A percentile compares a stretch with the other conserved stretches of the same genome.
Conservation (phyloP, 2,113 vertebrate genomes). For the Felis chaus region DNA sequence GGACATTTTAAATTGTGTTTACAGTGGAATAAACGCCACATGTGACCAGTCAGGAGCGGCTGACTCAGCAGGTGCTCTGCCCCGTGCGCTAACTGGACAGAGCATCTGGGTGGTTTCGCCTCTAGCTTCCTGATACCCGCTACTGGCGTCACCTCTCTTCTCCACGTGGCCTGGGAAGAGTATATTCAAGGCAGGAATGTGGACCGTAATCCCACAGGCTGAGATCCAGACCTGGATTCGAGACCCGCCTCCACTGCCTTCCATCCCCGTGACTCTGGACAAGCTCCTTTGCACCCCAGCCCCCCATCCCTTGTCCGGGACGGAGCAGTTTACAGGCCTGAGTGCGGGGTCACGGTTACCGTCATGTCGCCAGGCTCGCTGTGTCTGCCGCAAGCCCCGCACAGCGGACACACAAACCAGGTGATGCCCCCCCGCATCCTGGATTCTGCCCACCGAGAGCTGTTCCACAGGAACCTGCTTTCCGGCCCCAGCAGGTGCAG, state of each 20-base stretch:
- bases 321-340: fast-evolving
- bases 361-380: fast-evolving
- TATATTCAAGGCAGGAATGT: fast-evolving
- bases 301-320: neutral
- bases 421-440: fast-evolving
- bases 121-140: neutral
- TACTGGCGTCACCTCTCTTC: fast-evolving
- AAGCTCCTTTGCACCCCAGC: fast-evolving
- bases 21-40: fast-evolving
- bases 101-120: fast-evolving
- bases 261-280: fast-evolving
- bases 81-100: fast-evolving
- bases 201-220: too few species aligned
- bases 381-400: neutral
- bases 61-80: fast-evolving
- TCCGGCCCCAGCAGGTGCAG: neutral
- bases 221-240: fast-evolving
- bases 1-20: neutral
- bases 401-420: fast-evolving
- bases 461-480: neutral
- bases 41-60: neutral
- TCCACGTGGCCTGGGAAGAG: fast-evolving
- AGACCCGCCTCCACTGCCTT: fast-evolving
- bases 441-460: neutral
- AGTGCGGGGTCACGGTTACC: fast-evolving